These are phyloP conservation scores for Aleiodes leptofemur DNA, from an alignment of 2,888 invertebrate species.

Conservation along the genomic window DNA sequence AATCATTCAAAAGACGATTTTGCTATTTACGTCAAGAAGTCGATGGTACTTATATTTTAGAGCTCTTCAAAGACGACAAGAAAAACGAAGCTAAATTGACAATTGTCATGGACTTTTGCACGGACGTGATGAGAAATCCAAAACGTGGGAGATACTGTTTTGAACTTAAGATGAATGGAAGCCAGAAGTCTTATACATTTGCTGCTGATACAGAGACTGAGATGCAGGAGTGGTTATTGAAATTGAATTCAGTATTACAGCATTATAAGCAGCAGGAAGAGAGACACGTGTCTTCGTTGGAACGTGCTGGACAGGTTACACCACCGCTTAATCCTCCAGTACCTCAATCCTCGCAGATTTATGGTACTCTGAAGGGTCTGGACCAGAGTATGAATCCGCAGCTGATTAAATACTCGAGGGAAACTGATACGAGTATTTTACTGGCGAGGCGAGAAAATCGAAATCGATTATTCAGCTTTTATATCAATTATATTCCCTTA, in stretches of 20 bases:
- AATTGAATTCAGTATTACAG: conserved; percentile 88
- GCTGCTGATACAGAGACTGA: conserved; percentile 92
- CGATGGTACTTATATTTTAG: conserved; percentile 93
- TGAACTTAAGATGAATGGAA: conserved; percentile 90
- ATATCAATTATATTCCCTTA: conserved; percentile 79
- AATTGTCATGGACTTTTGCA: conserved; percentile 95
- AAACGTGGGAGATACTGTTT: conserved; percentile 92
- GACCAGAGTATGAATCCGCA: conserved; percentile 96
- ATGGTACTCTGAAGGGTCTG: conserved; percentile 90
- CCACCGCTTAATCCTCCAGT: conserved; percentile 70
- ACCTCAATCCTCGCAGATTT: conserved; percentile 80
- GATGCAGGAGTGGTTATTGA: conserved; percentile 88
- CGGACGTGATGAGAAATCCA: conserved; percentile 91
- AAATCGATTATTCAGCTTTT: conserved; percentile 86
- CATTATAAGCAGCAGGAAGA: conserved; percentile 89
- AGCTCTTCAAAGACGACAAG: conserved; percentile 95
- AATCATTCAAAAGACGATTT: conserved; percentile 93
- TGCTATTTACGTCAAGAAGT: conserved; percentile 93
- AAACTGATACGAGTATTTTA: conserved; percentile 92
- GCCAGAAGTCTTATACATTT: conserved; percentile 90
- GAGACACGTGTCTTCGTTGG: conserved; percentile 83
- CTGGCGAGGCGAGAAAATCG: conserved; percentile 88
- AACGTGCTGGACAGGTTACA: conserved; percentile 78
- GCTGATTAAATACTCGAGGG: conserved; percentile 91
- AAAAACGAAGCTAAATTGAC: conserved; percentile 93